Evolutionary conservation across 2,888 invertebrate species (phyloP), one percentile per base, ranked within the genome.

Genomic region (Tolmerus cingulatus): DNA sequence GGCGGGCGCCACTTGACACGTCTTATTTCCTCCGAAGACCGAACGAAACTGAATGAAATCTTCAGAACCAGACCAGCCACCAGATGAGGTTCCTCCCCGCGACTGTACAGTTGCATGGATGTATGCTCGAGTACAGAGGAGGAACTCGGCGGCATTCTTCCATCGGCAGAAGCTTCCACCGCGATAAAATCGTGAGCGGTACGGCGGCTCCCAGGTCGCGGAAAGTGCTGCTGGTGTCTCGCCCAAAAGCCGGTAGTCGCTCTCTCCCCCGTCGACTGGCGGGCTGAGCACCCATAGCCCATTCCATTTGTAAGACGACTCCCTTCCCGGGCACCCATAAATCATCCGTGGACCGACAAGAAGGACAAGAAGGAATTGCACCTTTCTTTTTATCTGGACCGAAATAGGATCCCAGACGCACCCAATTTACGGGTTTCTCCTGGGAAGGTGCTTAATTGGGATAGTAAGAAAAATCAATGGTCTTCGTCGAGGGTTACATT

Each of bases 21-120:
- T 91, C 91, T 91, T 90, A 90, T 90, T 90, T 90, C 90, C 91
- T 91, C 91, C 91, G 91, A 90, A 92, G 90, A 90, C 91, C 91
- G 92, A 92, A 91, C 90, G 90, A 91, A 91, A 92, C 91, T 92
- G 91, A 91, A 89, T 88, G 89, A 88, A 89, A 87, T 86, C 82
- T 66, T 66, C 43, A 66, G 82, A 84, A 84, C 82, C 30, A 66
- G 30, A 19, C 51, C 51, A 51, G 51, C 51, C 2, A 51, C 9
- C 23, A 57, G 66, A 79, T 40, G 82, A 84, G 23, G 23, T 81
- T 55, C 37, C 81, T 81, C 55, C 30, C 57, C 34, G 27, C 34
- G 27, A 16, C 4, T 51, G 5, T 51, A n/a, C 1, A 12, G 9
- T 40, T 40, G 40, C 19, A 51, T 5, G 43, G 16, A 51, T 51